Conservation (phyloP, 1,140 invertebrate species). For the Muscidifurax raptorellus region DNA sequence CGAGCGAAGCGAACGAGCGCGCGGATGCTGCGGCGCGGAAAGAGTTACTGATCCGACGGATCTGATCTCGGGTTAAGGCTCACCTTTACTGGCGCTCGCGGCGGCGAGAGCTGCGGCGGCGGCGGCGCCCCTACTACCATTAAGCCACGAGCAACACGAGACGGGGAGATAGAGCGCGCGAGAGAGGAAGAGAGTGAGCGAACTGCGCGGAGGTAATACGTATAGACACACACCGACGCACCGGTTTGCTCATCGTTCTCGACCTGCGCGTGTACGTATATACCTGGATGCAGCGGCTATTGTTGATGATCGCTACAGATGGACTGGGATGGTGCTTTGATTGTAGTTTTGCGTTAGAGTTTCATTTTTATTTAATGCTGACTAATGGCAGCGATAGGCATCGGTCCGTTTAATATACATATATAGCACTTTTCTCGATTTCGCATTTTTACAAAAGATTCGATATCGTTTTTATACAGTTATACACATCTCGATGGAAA, state of each 20-base stretch:
- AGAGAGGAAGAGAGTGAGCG: not conserved
- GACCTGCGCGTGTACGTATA: not conserved
- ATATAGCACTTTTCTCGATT: no score
- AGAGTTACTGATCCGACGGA: constrained; percentile 68
- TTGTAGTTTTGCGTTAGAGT: no score
- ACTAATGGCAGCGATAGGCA: no score
- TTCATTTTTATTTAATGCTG: not conserved
- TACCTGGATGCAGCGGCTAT: not conserved
- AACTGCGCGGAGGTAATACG: not conserved
- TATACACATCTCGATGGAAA: no score
- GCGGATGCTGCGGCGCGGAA: constrained; percentile 70
- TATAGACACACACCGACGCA: not conserved
- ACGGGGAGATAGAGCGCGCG: constrained; percentile 13
- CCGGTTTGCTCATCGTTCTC: not conserved
- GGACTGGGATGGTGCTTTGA: no score
- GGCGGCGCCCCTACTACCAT: constrained; percentile 56
- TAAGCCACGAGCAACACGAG: constrained; percentile 33
- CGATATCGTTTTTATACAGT: no score
- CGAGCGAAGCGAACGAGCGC: constrained; percentile 44
- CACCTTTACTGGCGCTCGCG: constrained; percentile 57
- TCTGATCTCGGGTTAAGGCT: constrained; percentile 64
- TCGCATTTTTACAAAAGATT: no score
- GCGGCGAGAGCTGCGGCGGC: constrained; percentile 24
- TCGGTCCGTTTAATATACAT: no score
- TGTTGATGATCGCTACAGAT: not conserved